phyloP scores from a whole-genome alignment of 2,113 vertebrate species.

The Peromyscus californicus region DNA sequence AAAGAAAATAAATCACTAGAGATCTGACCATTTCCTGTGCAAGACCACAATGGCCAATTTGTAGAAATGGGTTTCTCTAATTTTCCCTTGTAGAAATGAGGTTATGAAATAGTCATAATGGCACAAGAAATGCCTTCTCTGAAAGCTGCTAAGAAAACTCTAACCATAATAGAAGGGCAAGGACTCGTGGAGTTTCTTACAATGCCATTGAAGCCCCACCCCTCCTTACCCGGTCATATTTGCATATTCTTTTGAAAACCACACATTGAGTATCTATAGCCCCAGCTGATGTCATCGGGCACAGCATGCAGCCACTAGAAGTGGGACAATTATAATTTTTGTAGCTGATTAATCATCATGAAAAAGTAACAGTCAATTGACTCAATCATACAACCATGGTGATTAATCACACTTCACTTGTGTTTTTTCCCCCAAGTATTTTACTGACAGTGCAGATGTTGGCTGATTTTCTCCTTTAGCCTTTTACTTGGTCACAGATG shows the following conservation, averaged over 20 bases:
- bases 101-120: conserved; percentile 79
- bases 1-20: conserved; percentile 66
- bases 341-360: conserved; percentile 94
- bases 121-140: conserved; percentile 79
- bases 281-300: conserved; percentile 92
- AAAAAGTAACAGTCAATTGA: conserved; percentile 94
- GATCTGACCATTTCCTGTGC: conserved; percentile 58
- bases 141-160: conserved; percentile 78
- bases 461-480: conserved; percentile 90
- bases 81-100: conserved; percentile 78
- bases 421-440: conserved; percentile 90
- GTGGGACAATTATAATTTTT: conserved; percentile 94
- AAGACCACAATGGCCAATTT: conserved; percentile 78
- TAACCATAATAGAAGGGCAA: conserved; percentile 74
- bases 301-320: conserved; percentile 92
- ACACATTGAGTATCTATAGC: conserved; percentile 89
- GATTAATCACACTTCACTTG: conserved; percentile 94
- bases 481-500: conserved; percentile 92
- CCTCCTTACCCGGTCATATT: conserved; percentile 83
- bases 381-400: conserved; percentile 93
- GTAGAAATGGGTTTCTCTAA: conserved; percentile 75
- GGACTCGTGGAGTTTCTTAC: conserved; percentile 83
- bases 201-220: conserved; percentile 85
- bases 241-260: conserved; percentile 92
- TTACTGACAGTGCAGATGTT: conserved; percentile 91